Base-by-base conservation (phyloP, 2,113 vertebrate species). In the Silurus meridionalis region DNA sequence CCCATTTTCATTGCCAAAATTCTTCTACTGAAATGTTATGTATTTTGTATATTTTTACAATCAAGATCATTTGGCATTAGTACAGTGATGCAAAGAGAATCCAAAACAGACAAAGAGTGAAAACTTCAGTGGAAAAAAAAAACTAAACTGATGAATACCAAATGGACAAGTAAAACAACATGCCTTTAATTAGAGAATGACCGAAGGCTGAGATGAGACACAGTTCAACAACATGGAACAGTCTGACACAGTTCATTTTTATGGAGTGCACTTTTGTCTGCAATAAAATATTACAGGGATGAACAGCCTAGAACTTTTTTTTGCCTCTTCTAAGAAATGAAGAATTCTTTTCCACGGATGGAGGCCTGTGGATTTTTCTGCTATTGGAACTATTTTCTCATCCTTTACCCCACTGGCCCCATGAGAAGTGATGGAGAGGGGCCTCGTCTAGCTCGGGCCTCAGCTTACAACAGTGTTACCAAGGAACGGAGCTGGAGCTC, bases 401-500 rank as follows among this genome's bases (percentile, higher is more conserved):
- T 89, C 88, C 85, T 87, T 77, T 87, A 85, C 85, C 80, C 80
- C 75, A 85, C 84, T 82, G 80, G 66, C 67, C 80, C 72, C 88
- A 79, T 87, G 83, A 85, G 86, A 85, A 82, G 67, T 83, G 88
- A 89, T 89, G 88, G 86, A 89, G 86, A 80, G 86, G 72, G 88
- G 83, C 88, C 88, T 87, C 72, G 72, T 89, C 86, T 85, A 82
- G 80, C 69, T 82, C 21, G 80, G 80, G 80, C 85, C 71, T 82
- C 85, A 86, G 58, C 80, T 82, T 78, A 89, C 86, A 82, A 83
- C 88, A 85, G 83, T 52, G 83, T 89, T 85, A 87, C 88, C 82
- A 89, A 83, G 88, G 88, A 89, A 89, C 86, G 74, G 82, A 89
- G 67, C 86, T 89, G 88, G 86, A 89, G 80, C 88, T 83, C 88